Percentiles rank a stretch among this genome's conserved stretches.
Evolutionary conservation across 2,113 vertebrate genomes (phyloP).

Genomic region (Hepsetus odoe): DNA sequence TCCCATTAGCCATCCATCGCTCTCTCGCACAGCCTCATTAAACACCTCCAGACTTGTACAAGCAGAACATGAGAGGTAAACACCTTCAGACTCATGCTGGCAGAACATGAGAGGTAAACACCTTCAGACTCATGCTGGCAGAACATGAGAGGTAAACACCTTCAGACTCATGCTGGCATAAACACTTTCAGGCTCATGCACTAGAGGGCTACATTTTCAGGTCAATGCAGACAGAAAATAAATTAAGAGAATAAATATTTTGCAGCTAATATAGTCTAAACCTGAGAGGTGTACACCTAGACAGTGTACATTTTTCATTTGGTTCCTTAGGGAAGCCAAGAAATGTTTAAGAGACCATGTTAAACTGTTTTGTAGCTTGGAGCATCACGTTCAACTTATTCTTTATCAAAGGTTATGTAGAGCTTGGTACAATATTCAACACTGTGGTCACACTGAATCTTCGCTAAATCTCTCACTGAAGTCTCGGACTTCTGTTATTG

Average conservation of each 20-base stretch:
- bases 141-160: neutral
- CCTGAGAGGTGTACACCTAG: too few species aligned
- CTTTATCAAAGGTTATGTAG: neutral
- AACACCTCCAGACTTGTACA: constrained; percentile 50
- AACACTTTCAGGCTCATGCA: neutral
- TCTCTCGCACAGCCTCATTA: constrained; percentile 39
- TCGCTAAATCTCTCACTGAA: neutral
- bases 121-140: neutral
- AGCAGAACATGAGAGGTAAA: constrained; percentile 11
- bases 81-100: constrained; percentile 4
- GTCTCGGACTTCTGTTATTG: neutral
- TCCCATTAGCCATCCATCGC: constrained; percentile 28
- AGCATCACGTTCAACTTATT: neutral
- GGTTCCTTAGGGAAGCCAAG: too few species aligned
- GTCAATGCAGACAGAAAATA: too few species aligned
- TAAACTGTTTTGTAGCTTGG: neutral
- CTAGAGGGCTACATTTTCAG: too few species aligned
- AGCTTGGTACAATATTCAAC: neutral
- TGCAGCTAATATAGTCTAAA: too few species aligned
- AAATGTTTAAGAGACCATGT: neutral
- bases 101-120: neutral
- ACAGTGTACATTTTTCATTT: too few species aligned
- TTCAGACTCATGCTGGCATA: neutral
- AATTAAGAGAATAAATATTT: too few species aligned
- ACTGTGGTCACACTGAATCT: neutral